A percentile compares a stretch with the other conserved stretches of the same genome.
Conservation (phyloP, 2,888 invertebrate genomes). For the Eupithecia subumbrata region DNA sequence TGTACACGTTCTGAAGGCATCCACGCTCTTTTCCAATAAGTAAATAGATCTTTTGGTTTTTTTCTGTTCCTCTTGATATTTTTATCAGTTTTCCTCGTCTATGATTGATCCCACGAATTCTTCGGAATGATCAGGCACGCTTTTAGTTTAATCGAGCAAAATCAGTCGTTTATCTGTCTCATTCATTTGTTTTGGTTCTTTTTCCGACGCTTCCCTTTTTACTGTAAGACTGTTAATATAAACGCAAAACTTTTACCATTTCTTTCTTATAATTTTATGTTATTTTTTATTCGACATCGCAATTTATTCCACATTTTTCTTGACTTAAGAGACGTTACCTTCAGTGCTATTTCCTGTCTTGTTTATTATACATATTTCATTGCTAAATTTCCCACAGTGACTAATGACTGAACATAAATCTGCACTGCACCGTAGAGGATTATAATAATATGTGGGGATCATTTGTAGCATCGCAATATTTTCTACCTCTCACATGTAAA, state of each 20-base stretch:
- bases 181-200: constrained; percentile 8
- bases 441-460: constrained; percentile 75
- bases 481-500: constrained; percentile 56
- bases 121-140: constrained; percentile 17
- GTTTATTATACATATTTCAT: constrained; percentile 79
- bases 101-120: constrained; percentile 13
- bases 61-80: constrained; percentile 8
- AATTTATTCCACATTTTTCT: constrained; percentile 1
- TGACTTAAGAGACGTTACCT: constrained; percentile 56
- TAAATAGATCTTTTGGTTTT: constrained; percentile 14
- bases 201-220: neutral
- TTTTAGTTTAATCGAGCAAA: constrained; percentile 15
- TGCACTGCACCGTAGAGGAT: constrained; percentile 77
- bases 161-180: constrained; percentile 5
- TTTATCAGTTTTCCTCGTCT: constrained; percentile 12
- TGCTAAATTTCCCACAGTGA: constrained; percentile 77
- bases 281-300: neutral
- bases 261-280: neutral
- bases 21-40: constrained; percentile 19
- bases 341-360: constrained; percentile 69
- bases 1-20: constrained; percentile 29
- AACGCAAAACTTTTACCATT: no score
- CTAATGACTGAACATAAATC: constrained; percentile 79
- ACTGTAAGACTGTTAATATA: neutral
- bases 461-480: constrained; percentile 65